Conservation (phyloP, 1,140 invertebrate species). For the Papilio dardanus region DNA sequence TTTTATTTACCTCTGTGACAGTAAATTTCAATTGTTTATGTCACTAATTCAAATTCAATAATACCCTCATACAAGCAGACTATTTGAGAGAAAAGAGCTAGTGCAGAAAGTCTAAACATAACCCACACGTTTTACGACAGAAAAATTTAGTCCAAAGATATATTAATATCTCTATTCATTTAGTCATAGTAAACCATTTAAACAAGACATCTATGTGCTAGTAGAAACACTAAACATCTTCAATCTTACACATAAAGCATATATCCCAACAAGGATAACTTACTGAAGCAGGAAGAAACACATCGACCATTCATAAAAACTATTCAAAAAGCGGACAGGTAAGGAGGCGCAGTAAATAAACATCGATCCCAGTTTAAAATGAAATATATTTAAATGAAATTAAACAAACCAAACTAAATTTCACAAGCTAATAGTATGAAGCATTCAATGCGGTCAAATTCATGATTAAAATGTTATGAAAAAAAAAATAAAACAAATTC, state of each 20-base stretch:
- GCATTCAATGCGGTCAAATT: constrained; percentile 60
- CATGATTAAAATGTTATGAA: constrained; percentile 61
- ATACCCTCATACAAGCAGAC: too few species aligned
- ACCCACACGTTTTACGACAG: too few species aligned
- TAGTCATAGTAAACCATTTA: too few species aligned
- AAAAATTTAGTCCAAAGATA: too few species aligned
- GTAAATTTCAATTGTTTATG: background rate
- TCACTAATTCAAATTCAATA: too few species aligned
- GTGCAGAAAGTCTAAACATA: too few species aligned
- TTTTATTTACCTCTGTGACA: background rate
- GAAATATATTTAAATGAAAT: constrained; percentile 79
- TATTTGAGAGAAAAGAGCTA: too few species aligned
- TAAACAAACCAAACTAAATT: constrained; percentile 73
- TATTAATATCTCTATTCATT: too few species aligned
- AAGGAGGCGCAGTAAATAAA: constrained; percentile 40
- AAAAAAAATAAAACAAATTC: constrained; percentile 48
- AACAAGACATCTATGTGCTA: too few species aligned
- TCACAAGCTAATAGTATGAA: constrained; percentile 71
- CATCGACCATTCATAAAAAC: background rate
- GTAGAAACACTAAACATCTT: background rate
- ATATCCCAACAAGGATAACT: background rate
- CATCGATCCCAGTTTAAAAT: constrained; percentile 52
- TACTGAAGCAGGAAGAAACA: background rate
- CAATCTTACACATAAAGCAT: background rate
- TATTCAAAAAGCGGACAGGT: background rate